Evolutionary conservation across 2,113 vertebrate species (phyloP).

Genomic region (Thalassoma bifasciatum): DNA sequence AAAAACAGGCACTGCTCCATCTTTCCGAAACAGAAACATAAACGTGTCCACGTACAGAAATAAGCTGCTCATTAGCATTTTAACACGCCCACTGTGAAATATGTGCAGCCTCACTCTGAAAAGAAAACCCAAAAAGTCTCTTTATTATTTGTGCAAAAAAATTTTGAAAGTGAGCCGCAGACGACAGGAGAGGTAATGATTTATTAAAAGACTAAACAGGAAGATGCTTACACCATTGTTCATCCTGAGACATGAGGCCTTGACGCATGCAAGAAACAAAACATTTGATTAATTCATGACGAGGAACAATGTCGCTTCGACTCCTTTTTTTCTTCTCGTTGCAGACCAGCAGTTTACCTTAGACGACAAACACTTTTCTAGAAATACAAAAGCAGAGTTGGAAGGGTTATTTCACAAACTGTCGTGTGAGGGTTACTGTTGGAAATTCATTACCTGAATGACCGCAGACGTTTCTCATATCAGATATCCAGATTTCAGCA

Average conservation of each 20-base stretch:
- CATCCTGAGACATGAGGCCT: slow-evolving; percentile 24
- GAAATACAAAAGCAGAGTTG: background rate
- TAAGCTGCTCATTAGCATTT: slow-evolving; percentile 32
- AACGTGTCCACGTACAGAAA: slow-evolving; percentile 20
- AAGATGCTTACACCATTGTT: slow-evolving; percentile 17
- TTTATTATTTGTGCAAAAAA: background rate
- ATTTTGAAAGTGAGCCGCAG: background rate
- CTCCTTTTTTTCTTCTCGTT: background rate
- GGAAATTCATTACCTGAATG: background rate
- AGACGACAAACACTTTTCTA: background rate
- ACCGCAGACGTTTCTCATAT: too few relatives aligned
- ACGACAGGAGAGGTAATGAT: slow-evolving; percentile 10
- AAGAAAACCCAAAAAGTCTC: slow-evolving; percentile 1
- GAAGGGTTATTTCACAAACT: background rate
- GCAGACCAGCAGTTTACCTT: background rate
- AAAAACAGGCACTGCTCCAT: slow-evolving; percentile 72
- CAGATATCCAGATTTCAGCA: too few relatives aligned
- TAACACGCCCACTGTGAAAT: background rate
- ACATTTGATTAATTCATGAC: slow-evolving; percentile 50
- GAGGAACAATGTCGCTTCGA: background rate
- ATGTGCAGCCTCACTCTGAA: slow-evolving; percentile 2
- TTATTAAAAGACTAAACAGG: slow-evolving; percentile 44
- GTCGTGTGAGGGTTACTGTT: background rate
- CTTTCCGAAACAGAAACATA: slow-evolving; percentile 76
- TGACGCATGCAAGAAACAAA: slow-evolving; percentile 4